phyloP scores from a whole-genome alignment of 2,797 vertebrate genomes.

The Myotis myotis region DNA sequence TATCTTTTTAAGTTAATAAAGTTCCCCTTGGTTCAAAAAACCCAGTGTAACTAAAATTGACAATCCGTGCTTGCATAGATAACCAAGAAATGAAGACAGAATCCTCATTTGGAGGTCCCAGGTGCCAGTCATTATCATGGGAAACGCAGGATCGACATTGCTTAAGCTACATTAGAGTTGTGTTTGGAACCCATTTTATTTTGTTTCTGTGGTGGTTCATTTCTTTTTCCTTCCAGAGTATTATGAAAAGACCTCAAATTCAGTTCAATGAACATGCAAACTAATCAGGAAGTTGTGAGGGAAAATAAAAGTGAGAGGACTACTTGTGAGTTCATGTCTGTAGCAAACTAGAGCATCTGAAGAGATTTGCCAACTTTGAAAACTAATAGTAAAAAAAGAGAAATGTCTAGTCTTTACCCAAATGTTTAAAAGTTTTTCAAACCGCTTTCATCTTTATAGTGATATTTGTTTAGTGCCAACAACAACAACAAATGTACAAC shows the following conservation, averaged over 20 bases:
- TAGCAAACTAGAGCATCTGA: neutral
- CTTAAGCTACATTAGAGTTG: neutral
- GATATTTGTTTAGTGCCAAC: neutral
- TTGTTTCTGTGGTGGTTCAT: neutral
- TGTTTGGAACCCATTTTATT: neutral
- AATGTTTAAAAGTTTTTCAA: constrained; percentile 29
- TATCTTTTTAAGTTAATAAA: neutral
- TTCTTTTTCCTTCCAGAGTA: constrained; percentile 29
- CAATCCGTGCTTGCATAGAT: neutral
- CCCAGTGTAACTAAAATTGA: neutral
- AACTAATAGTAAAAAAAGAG: neutral
- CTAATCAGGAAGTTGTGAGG: constrained; percentile 51
- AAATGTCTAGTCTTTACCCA: constrained; percentile 10
- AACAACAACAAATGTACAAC: neutral
- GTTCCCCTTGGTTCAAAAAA: neutral
- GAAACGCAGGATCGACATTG: neutral
- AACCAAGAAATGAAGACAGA: constrained; percentile 1
- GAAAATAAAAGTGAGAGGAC: constrained; percentile 13
- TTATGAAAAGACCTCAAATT: constrained; percentile 56
- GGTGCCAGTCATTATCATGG: neutral
- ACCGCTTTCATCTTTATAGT: neutral
- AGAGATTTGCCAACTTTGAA: constrained; percentile 16
- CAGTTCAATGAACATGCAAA: constrained; percentile 58
- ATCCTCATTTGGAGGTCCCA: neutral
- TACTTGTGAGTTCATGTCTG: constrained; percentile 12